These are phyloP conservation scores for Petrolisthes cinctipes DNA, from an alignment of 2,888 invertebrate species.

Conservation along the genomic window DNA sequence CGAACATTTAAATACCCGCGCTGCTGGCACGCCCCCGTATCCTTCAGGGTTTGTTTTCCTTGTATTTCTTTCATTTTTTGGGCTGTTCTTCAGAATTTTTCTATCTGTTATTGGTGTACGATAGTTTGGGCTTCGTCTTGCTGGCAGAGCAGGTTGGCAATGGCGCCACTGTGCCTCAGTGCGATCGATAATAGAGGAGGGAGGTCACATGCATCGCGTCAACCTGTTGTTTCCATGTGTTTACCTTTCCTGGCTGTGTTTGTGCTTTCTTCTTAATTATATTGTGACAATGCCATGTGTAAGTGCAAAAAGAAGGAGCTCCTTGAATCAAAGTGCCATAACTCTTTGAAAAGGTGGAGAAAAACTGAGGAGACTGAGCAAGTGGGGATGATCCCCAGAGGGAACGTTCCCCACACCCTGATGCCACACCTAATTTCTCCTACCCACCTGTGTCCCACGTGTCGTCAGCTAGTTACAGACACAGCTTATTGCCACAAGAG, in stretches of 20 bases:
- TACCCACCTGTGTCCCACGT: background rate
- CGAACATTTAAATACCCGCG: background rate
- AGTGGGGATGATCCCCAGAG: too few species aligned
- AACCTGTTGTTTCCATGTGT: background rate
- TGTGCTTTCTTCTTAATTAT: background rate
- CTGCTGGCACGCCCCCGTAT: constrained; percentile 11
- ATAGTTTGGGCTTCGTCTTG: background rate
- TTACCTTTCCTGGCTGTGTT: background rate
- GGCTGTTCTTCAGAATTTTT: background rate
- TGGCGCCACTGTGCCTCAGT: background rate
- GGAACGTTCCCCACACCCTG: too few species aligned
- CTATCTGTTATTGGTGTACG: background rate
- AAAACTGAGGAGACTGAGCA: background rate
- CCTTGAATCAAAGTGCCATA: background rate
- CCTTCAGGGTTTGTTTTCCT: background rate
- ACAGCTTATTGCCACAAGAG: constrained; percentile 25
- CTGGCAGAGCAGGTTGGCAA: background rate
- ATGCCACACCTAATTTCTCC: background rate
- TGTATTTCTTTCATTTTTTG: constrained; percentile 14
- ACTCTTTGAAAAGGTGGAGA: constrained; percentile 12
- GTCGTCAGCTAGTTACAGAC: constrained; percentile 1
- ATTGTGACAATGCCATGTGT: background rate
- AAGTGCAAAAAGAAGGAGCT: background rate
- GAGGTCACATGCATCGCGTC: background rate
- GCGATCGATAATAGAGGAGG: background rate